Conservation (phyloP, 2,797 vertebrate species). For the Takifugu ocellatus region DNA sequence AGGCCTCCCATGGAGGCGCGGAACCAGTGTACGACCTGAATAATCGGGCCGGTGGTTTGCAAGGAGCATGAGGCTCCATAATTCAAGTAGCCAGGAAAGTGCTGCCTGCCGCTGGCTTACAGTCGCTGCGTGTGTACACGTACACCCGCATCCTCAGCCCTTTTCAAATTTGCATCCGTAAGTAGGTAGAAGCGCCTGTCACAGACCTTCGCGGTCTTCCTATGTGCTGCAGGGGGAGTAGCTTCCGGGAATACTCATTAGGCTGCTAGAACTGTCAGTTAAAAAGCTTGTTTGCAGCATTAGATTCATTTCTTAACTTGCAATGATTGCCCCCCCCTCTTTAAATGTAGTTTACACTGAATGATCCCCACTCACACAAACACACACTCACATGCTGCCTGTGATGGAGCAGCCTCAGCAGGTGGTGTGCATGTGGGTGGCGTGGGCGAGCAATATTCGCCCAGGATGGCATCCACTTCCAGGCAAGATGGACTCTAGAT, state of each 20-base stretch:
- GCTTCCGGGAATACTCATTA: constrained; percentile 10
- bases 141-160: background rate
- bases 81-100: constrained; percentile 22
- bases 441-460: constrained; percentile 56
- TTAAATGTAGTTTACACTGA: constrained; percentile 23
- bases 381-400: constrained; percentile 31
- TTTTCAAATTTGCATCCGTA: constrained; percentile 47
- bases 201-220: constrained; percentile 6
- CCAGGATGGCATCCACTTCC: constrained; percentile 54
- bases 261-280: constrained; percentile 11
- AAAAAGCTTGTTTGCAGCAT: constrained; percentile 1
- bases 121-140: constrained; percentile 14
- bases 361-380: constrained; percentile 5
- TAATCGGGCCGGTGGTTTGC: constrained; percentile 30
- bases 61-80: constrained; percentile 23
- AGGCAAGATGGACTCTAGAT: constrained; percentile 51
- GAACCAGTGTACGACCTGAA: constrained; percentile 30
- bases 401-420: constrained; percentile 47
- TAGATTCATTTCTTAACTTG: background rate
- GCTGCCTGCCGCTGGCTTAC: constrained; percentile 23
- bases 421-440: constrained; percentile 60
- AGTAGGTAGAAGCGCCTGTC: constrained; percentile 38
- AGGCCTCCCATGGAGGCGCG: constrained; percentile 41
- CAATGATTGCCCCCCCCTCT: constrained; percentile 10
- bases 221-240: constrained; percentile 18